Evolutionary conservation across 2,113 vertebrate genomes (phyloP).

Genomic region (Mohoua ochrocephala): DNA sequence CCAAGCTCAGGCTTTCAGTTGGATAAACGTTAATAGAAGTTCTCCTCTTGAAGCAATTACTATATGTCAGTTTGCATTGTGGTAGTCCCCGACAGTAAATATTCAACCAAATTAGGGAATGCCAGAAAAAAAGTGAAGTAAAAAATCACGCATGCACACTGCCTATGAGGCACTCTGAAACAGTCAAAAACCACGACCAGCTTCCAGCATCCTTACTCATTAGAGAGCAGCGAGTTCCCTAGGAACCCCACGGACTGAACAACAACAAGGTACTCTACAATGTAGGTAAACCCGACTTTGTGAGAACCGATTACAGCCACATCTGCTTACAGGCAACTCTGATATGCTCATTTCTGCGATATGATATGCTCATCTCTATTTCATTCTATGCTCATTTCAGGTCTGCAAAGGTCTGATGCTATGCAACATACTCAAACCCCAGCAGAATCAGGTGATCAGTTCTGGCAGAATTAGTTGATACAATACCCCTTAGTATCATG

Average conservation of each 20-base stretch:
- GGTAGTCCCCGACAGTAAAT: neutral
- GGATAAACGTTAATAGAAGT: neutral
- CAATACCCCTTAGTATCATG: neutral
- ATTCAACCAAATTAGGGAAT: neutral
- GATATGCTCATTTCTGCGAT: neutral
- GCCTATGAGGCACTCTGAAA: neutral
- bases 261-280: neutral
- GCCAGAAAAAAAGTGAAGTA: neutral
- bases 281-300: neutral
- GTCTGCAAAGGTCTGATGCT: neutral
- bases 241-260: neutral
- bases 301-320: neutral
- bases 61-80: neutral
- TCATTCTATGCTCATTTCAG: neutral
- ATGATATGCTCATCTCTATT: neutral
- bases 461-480: neutral
- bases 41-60: neutral
- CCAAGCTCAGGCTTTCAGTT: neutral
- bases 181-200: neutral
- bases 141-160: fast-evolving
- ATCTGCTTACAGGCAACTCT: neutral
- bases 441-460: neutral
- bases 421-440: neutral
- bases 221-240: neutral
- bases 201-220: neutral